Evolutionary conservation across 92 coral and sea anemone species (phyloP).

Genomic region (Meandrina meandrites): DNA sequence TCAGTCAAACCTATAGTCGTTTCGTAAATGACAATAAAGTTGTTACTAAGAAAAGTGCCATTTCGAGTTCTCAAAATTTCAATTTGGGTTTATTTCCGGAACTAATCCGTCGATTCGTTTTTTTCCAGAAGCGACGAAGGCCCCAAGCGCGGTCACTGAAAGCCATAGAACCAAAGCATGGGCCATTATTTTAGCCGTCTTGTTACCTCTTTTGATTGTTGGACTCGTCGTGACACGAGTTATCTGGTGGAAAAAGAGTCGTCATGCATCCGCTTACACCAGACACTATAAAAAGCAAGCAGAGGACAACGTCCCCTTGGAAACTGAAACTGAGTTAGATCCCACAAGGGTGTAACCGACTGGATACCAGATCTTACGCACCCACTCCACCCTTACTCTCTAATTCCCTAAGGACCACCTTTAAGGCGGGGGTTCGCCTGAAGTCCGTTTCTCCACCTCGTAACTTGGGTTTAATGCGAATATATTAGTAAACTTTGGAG

Average conservation of each 20-base stretch:
- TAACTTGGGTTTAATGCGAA: no score
- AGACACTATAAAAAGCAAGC: not conserved
- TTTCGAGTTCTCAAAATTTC: no score
- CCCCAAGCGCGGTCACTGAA: not conserved
- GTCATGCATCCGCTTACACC: not conserved
- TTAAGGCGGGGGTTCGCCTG: no score
- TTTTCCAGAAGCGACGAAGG: conserved; percentile 7
- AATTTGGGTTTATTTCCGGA: not conserved
- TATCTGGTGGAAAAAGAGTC: not conserved
- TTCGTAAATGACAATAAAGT: no score
- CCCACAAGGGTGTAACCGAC: not conserved
- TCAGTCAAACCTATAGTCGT: not conserved
- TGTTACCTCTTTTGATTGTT: conserved; percentile 1
- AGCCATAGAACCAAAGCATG: conserved; percentile 11
- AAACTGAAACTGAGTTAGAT: not conserved
- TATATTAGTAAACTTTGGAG: no score
- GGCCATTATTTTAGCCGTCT: conserved; percentile 21
- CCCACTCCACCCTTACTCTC: not conserved
- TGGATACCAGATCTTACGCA: not conserved
- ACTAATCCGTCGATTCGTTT: no score
- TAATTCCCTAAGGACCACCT: not conserved
- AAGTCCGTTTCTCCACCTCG: no score
- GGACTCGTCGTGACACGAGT: conserved; percentile 9
- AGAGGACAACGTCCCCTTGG: not conserved
- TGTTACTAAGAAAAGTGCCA: no score